Base-by-base conservation (phyloP, 2,888 invertebrate genomes). In the Augiades crinisus region DNA sequence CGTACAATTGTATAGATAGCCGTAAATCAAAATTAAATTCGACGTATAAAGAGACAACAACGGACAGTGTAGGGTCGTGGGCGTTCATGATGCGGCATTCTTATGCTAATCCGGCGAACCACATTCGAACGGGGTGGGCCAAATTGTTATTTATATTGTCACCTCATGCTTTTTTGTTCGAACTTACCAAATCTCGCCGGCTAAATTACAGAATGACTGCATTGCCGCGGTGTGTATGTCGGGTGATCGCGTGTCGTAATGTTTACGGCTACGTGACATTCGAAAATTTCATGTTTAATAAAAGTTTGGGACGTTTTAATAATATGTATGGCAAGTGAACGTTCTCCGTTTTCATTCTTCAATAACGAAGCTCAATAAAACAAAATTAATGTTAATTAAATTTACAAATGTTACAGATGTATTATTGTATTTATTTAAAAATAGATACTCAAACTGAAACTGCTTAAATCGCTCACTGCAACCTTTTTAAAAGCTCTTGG, bases 131-230 rank as follows among this genome's bases (percentile, higher is more conserved):
- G 81, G 86, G 88, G 88, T 88, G 88, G 87, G 87, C 88, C 81
- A 88, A 89, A 89, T 87, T 88, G 88, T 89, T 89, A 88, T 89
- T 89, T 88, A 88, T 88, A 84, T 85, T 88, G 88, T 87, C 88
- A 88, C 85, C 83, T 87, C 78, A 70, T 71, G 72, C 71, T 80
- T 85, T 83, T 86, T 85, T 86, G 72, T 79, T 65, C 59, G 53
- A 59, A 72, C 65, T 69, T 68, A 78, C 78, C 72, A 72, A 78
- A 80, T 68, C 61, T 65, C 54, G 68, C 63, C 61, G 61, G 59
- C 72, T 75, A 80, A 81, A 84, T 81, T 79, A 75, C 77, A 63
- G 67, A 64, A 68, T 74, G 77, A 78, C 68, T 75, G 76, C 75
- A 77, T 75, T 67, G 68, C 67, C 19, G 46, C 30, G 5, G 21